These are phyloP conservation scores for Astyanax mexicanus DNA, from an alignment of 2,797 vertebrate species.

Conservation along the genomic window DNA sequence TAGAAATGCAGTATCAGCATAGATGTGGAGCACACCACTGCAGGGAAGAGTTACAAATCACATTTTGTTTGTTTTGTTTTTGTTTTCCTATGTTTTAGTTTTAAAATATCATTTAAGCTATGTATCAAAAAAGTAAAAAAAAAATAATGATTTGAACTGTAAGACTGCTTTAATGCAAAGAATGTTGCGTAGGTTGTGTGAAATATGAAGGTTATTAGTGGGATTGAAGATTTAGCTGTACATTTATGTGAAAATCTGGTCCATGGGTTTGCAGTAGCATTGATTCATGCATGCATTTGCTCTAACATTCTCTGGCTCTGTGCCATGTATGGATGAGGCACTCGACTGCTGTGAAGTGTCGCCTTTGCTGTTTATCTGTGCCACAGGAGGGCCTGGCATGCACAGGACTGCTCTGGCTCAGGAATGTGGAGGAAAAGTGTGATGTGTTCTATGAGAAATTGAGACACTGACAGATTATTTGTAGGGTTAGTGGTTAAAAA, in stretches of 20 bases:
- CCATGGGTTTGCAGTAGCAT: conserved; percentile 3
- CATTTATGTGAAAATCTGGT: conserved; percentile 9
- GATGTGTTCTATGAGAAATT: neutral
- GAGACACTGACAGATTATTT: neutral
- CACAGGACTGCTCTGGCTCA: neutral
- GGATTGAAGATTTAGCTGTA: conserved; percentile 10
- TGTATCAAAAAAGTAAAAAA: no score
- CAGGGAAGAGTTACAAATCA: neutral
- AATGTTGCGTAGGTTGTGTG: no score
- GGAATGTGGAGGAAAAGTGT: neutral
- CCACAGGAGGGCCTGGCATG: neutral
- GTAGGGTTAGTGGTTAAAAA: neutral
- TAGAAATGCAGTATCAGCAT: neutral
- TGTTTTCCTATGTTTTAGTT: no score
- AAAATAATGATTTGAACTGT: no score
- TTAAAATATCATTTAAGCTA: no score
- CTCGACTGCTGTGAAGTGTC: conserved; percentile 23
- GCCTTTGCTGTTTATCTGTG: conserved; percentile 43
- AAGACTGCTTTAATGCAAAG: no score
- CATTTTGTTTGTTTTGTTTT: no score
- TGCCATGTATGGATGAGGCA: conserved; percentile 57
- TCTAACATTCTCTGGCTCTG: conserved; percentile 40
- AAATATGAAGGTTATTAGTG: neutral
- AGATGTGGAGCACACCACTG: neutral
- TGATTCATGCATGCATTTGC: conserved; percentile 12